Conservation (phyloP, 2,797 vertebrate species). For the Sciurus carolinensis region DNA sequence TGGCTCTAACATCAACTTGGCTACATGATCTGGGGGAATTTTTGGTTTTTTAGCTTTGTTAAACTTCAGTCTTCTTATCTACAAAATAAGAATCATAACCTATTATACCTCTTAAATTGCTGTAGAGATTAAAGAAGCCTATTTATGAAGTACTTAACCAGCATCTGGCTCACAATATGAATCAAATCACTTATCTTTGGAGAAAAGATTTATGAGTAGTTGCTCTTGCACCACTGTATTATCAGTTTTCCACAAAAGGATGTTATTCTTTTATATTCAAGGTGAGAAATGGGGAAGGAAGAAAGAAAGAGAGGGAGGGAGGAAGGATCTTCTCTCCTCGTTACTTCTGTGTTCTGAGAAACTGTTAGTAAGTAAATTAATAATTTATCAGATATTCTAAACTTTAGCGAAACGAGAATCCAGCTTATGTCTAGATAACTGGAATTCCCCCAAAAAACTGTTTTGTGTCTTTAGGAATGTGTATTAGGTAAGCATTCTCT, state of each 20-base stretch:
- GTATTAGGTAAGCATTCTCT: background rate
- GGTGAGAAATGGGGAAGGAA: background rate
- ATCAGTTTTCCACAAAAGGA: background rate
- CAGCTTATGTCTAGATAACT: background rate
- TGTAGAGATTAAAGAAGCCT: background rate
- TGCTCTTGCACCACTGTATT: background rate
- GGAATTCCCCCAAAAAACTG: conserved; percentile 34
- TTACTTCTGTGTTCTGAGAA: conserved; percentile 16
- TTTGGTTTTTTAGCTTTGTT: background rate
- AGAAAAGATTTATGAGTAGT: background rate
- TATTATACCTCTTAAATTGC: background rate
- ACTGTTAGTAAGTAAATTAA: background rate
- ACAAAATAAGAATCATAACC: background rate
- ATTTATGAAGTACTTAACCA: conserved; percentile 46
- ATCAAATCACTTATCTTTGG: background rate
- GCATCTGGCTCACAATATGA: background rate
- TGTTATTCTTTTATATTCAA: conserved; percentile 9
- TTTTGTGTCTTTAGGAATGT: background rate
- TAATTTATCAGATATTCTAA: conserved; percentile 17
- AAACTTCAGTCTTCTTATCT: conserved; percentile 28
- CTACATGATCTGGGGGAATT: background rate
- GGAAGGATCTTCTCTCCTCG: background rate
- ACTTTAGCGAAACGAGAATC: conserved; percentile 58
- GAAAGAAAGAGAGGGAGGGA: no score
- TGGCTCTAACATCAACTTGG: background rate